Evolutionary conservation across 2,888 invertebrate genomes (phyloP), one percentile per base, ranked within the genome.

Genomic region (Lacanobia wlatinum): DNA sequence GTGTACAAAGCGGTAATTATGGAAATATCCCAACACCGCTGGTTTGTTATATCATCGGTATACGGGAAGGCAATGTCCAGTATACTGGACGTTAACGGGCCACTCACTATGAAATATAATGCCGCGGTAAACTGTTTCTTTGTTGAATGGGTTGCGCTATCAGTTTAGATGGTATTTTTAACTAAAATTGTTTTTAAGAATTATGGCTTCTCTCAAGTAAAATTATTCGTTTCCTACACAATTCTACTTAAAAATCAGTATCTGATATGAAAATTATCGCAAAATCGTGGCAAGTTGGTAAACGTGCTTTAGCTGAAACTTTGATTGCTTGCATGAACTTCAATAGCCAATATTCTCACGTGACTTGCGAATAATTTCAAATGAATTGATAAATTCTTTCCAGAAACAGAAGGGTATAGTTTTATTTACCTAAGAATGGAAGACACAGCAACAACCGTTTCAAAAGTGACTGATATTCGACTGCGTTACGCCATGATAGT

Each of bases 1-100:
- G 53, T 21, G 40, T 50, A 34, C 16, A 50, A 68, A 68, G 14
- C 28, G 18, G 28, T 74, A 62, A 58, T 62, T 74, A 69, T 69
- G 68, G 61, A 58, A 74, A 74, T 46, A 46, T 16, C 58, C 21
- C 10, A 18, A 23, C 50, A 59, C 38, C 18, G 28, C 9, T 21
- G 14, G 21, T 38, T 38, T 43, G 34, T 50, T 62, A 56, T 43
- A 75, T 34, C 40, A 75, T 43, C 34, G n/a, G 34, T 60, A 21
- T 23, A 73, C 40, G 23, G 60, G 18, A 61, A 73, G 7, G 16
- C 16, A 66, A 48, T 18, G 66, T 53, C 23, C 38, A 66, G 18
- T 12, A 28, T 28, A 9, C 16, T 56, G 14, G 55, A 67, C n/a
- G n/a, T 28, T 73, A 61, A 68, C 50, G 34, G 56, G 12, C 34